Conservation (phyloP, 2,113 vertebrate genomes). For the Phalacrocorax aristotelis region DNA sequence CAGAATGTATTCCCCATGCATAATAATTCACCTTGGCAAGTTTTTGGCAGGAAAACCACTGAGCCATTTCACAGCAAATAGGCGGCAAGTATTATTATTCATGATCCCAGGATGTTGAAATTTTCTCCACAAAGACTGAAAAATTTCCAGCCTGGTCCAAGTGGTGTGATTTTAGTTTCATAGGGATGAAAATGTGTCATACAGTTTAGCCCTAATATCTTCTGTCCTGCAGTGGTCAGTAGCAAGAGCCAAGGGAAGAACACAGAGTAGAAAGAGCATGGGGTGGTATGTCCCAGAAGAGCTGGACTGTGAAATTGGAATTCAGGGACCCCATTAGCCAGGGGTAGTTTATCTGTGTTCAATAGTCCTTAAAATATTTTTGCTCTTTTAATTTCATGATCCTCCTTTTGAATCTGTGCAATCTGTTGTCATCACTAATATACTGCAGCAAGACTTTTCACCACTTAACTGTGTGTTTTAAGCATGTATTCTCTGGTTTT, state of each 20-base stretch:
- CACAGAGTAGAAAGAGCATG: neutral
- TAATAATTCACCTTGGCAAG: neutral
- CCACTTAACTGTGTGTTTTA: neutral
- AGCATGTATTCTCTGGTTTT: neutral
- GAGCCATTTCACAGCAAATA: neutral
- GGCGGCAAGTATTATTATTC: neutral
- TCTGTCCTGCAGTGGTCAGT: neutral
- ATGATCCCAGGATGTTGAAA: neutral
- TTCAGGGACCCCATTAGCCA: neutral
- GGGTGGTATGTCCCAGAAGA: neutral
- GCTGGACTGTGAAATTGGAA: neutral
- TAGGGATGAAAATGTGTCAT: neutral
- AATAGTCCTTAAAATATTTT: neutral
- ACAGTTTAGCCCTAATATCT: neutral
- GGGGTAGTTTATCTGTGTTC: neutral
- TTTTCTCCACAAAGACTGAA: neutral
- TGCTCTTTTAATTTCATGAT: neutral
- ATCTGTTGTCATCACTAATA: neutral
- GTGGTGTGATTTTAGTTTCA: neutral
- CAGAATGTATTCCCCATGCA: neutral
- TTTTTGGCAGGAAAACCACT: neutral
- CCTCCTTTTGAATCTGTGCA: neutral
- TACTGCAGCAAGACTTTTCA: neutral
- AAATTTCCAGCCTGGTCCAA: neutral
- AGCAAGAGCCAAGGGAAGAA: neutral